Percentiles rank a stretch among this genome's conserved stretches.
Evolutionary conservation across 2,797 vertebrate species (phyloP).

Genomic region (Podargus strigoides): DNA sequence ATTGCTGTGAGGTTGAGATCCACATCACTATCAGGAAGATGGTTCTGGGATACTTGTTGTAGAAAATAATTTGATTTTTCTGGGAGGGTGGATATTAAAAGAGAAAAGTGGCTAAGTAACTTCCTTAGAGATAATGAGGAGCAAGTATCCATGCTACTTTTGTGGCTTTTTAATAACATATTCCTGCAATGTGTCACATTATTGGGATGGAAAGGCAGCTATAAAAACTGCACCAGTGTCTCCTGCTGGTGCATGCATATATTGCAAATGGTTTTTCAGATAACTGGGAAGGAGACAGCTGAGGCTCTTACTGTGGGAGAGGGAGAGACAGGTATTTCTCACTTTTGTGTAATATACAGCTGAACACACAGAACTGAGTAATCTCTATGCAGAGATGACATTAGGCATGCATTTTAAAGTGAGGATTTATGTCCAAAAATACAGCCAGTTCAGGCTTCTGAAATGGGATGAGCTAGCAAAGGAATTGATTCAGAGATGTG

Average conservation of each 20-base stretch:
- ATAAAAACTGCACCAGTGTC: constrained; percentile 38
- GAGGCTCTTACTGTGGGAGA: not conserved
- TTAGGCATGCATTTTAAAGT: not conserved
- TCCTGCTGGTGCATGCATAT: constrained; percentile 26
- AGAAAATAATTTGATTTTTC: not conserved
- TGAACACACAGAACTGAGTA: not conserved
- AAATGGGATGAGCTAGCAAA: not conserved
- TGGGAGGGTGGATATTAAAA: not conserved
- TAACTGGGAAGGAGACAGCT: not conserved
- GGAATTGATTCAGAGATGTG: not conserved
- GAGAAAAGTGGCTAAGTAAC: not conserved
- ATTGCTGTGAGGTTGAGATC: not conserved
- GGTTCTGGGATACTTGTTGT: not conserved
- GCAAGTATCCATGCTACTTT: not conserved
- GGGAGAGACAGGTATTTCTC: not conserved
- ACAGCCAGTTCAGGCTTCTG: not conserved
- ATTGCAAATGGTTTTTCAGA: not conserved
- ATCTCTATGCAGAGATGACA: not conserved
- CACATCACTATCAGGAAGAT: not conserved
- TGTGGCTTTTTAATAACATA: not conserved
- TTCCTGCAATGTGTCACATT: not conserved
- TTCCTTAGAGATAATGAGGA: not conserved
- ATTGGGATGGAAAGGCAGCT: not conserved
- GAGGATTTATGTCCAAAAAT: not conserved
- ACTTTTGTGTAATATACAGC: not conserved